Evolutionary conservation across 2,888 invertebrate genomes (phyloP).

Genomic region (Drosophila dives): DNA sequence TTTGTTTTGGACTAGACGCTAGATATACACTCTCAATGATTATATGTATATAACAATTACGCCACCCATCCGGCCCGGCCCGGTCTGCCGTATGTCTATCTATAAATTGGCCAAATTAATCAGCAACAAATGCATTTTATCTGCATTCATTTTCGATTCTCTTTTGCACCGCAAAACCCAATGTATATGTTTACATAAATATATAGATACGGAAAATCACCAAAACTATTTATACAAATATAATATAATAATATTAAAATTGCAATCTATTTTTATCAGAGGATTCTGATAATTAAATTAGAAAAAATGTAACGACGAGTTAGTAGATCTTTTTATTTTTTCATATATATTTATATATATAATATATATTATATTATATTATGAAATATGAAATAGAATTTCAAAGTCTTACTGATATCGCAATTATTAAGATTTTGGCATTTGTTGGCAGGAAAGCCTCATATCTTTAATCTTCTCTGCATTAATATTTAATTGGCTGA

Average conservation of each 20-base stretch:
- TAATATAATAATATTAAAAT: not conserved
- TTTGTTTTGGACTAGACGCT: conserved; percentile 12
- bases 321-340: no score
- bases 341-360: no score
- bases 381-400: not conserved
- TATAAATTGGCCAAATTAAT: conserved; percentile 43
- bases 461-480: no score
- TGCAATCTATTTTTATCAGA: not conserved
- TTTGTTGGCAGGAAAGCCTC: not conserved
- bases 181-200: not conserved
- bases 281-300: not conserved
- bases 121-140: conserved; percentile 45
- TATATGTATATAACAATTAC: conserved; percentile 34
- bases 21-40: conserved; percentile 49
- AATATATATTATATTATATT: no score
- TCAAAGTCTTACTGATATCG: not conserved
- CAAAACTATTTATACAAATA: not conserved
- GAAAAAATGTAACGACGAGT: not conserved
- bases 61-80: conserved; percentile 13
- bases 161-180: conserved; percentile 10
- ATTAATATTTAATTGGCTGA: no score
- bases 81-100: conserved; percentile 20
- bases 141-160: conserved; percentile 31
- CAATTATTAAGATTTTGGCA: not conserved
- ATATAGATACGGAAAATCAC: not conserved